Base-by-base conservation (phyloP, 2,888 invertebrate species). In the Amblyjoppa proteus region DNA sequence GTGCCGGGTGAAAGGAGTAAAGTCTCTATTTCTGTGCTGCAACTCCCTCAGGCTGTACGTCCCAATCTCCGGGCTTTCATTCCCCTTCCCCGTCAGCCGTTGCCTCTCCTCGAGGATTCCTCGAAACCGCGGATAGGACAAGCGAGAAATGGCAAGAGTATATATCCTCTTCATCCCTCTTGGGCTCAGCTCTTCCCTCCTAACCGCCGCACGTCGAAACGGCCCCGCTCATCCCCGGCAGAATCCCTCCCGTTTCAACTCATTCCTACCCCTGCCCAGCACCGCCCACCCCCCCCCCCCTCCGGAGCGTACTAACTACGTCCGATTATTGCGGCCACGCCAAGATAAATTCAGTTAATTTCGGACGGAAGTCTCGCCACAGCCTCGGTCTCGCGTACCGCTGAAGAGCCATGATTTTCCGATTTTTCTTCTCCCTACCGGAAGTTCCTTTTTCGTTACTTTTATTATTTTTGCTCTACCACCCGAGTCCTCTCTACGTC, bases 341-440 rank as follows among this genome's bases (percentile, higher is more conserved):
- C 85, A 77, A 89, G 91, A 91, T 91, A 90, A 90, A 91, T 91
- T 91, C 88, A 86, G 88, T 90, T 90, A 90, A 90, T 89, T 89
- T 88, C 88, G 87, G 83, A 85, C 77, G 25, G 76, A 84, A 86
- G 88, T 85, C 84, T 87, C 13, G 16, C 38, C n/a, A 20, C 45
- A 78, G 3, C n/a, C 9, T 34, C 34, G 20, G n/a, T 38, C 31
- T 13, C 51, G 20, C 56, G 3, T 16, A 78, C 20, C 31, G 6
- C 31, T 13, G 61, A 61, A 31, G 20, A 61, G 61, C 31, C 61
- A 61, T 31, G 61, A 61, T 61, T 61, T 61, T 16, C 31, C 61
- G 61, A 61, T 61, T 61, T 61, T 28, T 61, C 61, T 61, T 61
- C 31, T 11, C 58, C 25, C 58, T 58, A 11, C 28, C 25, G 28